Base-by-base conservation (phyloP, 2,797 vertebrate genomes). In the Sus cebifrons region DNA sequence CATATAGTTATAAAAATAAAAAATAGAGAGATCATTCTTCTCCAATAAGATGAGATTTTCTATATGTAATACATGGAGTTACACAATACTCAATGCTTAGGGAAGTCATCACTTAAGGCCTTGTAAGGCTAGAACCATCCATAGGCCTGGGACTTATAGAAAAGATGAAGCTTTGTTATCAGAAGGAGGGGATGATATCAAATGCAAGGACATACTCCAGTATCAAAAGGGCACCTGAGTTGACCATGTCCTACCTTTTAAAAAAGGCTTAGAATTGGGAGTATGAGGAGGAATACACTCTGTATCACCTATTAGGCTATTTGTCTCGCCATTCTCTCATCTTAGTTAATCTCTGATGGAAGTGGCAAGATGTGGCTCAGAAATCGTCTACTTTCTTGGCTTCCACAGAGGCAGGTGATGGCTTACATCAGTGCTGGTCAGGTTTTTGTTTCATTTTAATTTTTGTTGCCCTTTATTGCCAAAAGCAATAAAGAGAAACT, bases 231-330 rank as follows among this genome's bases (percentile, higher is more conserved):
- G 5, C 65, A 90, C 65, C 64, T 68, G 36, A 86, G n/a, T 18
- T 67, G 27, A 73, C 32, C 44, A 67, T 2, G 27, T 56, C n/a
- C 29, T 78, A 79, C 29, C 58, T 68, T 95, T 91, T 21, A 85
- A 67, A 92, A 92, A 83, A 90, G 36, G 64, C 85, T 95, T 71
- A 77, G 49, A 73, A 23, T 44, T 78, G 29, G 81, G 64, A 70
- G 8, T 60, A 81, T 5, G n/a, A 68, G 29, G 25, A 77, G 32
- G 86, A 86, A 91, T 29, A 40, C 56, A 77, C 58, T 92, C 56
- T 77, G 25, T 49, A 62, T 16, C 44, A 73, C 75, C 60, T 60
- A 20, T 49, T 21, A 89, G 81, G 6, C 75, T 75, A 60, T 44
- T 36, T 81, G 29, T 62, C 32, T 71, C 56, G 64, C 16, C 27